Evolutionary conservation across 2,888 invertebrate genomes (phyloP), one percentile per base, ranked within the genome.

Genomic region (Slavum lentiscoides): DNA sequence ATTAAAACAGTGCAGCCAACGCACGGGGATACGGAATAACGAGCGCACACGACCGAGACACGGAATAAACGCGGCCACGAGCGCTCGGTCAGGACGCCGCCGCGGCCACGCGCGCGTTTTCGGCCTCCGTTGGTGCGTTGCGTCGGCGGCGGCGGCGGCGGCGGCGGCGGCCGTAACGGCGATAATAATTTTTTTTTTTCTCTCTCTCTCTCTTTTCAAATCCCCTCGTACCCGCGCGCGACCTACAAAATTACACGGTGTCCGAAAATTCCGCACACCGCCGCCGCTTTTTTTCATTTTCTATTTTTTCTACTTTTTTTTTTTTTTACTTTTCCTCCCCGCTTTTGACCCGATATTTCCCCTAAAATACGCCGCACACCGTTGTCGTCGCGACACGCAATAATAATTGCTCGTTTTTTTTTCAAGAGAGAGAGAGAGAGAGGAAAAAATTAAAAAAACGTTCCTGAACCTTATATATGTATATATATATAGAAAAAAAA

Each of bases 1-100:
- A 72, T 66, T 72, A 64, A 72, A 64, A 55, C 80, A 80, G 80
- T 80, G 80, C 70, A 72, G 80, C 80, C 80, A 80, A 80, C 70
- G n/a, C 74, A 7, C 64, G 30, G 19, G 30, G 19, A 55, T 55
- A 55, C 55, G 55, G n/a, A n/a, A n/a, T 49, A 49, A 66, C 17
- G 39, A 64, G 59, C 73, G 49, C 23, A 23, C 59, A 49, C 49
- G 49, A 49, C 58, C 17, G 55, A 19, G 11, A 49, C 53, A 4
- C 30, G 30, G 23, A 55, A 55, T 74, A 66, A 74, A 67, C 43
- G 59, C 67, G 43, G 75, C 68, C 75, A 66, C 75, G 67, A 59
- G 67, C 58, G 58, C 39, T 67, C 58, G 75, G 67, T 49, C 49
- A 11, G 58, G 75, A 59, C 75, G 37, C 53, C 53, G 39, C 37